Conservation (phyloP, 92 coral and sea anemone species). For the Bergia sp. region DNA sequence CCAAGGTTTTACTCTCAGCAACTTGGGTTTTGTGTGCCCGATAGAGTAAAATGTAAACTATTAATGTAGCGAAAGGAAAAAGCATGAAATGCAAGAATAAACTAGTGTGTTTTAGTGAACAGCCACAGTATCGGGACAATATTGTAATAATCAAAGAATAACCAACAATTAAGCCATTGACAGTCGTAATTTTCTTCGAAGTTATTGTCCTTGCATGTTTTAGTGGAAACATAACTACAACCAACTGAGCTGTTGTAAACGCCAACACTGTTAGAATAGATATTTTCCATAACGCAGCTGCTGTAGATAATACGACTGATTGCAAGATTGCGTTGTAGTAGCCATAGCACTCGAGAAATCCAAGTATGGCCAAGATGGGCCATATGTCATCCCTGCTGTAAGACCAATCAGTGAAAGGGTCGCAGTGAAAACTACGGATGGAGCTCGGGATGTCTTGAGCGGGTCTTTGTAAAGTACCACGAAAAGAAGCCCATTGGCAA, state of each 20-base stretch:
- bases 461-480: neutral
- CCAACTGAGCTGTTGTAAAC: neutral
- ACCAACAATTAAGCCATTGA: neutral
- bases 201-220: neutral
- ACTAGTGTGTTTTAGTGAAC: neutral
- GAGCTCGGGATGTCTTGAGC: neutral
- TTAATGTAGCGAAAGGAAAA: neutral
- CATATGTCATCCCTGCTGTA: constrained; percentile 9
- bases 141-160: neutral
- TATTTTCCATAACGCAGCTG: neutral
- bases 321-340: neutral
- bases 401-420: neutral
- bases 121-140: neutral
- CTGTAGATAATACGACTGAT: neutral
- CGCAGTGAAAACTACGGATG: neutral
- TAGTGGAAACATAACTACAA: neutral
- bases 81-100: neutral
- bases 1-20: neutral
- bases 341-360: neutral
- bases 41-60: neutral
- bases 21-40: neutral
- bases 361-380: neutral
- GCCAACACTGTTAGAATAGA: neutral
- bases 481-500: neutral
- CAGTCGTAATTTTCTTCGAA: neutral